Conservation (phyloP, 2,797 vertebrate genomes). For the Benthosema pterotum region DNA sequence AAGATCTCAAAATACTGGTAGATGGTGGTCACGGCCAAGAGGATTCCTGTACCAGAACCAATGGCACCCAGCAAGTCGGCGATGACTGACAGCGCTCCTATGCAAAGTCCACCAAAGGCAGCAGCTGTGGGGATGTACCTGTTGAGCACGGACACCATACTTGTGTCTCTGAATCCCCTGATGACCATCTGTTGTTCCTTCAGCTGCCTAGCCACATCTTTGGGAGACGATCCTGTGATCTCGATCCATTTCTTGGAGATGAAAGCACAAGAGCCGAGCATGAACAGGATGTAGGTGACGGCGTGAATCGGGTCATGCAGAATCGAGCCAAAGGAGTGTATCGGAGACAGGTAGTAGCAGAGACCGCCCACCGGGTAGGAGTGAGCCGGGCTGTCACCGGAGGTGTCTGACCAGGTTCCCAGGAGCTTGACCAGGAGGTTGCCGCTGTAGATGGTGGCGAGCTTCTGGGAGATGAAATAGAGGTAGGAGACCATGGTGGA, state of each 20-base stretch:
- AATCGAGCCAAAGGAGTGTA: conserved; percentile 94
- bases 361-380: conserved; percentile 97
- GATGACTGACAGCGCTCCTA: conserved; percentile 95
- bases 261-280: conserved; percentile 98
- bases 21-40: conserved; percentile 98
- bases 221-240: conserved; percentile 97
- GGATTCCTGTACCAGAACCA: conserved; percentile 96
- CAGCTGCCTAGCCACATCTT: conserved; percentile 97
- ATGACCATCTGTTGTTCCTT: conserved; percentile 99
- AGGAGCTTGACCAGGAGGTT: conserved; percentile 95
- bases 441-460: conserved; percentile 96
- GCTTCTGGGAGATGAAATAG: conserved; percentile 98
- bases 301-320: conserved; percentile 96
- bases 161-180: conserved; percentile 97
- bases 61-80: conserved; percentile 98
- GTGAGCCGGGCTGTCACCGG: conserved; percentile 91
- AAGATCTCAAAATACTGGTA: conserved; percentile 99
- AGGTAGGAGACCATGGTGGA: conserved; percentile 97
- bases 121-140: conserved; percentile 99
- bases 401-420: conserved; percentile 96
- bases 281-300: conserved; percentile 94
- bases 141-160: conserved; percentile 99
- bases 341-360: conserved; percentile 96
- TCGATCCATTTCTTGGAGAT: conserved; percentile 99
- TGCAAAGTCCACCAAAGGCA: conserved; percentile 96